These are phyloP conservation scores for Epirrhoe tristata DNA, from an alignment of 2,888 invertebrate species.

Conservation along the genomic window DNA sequence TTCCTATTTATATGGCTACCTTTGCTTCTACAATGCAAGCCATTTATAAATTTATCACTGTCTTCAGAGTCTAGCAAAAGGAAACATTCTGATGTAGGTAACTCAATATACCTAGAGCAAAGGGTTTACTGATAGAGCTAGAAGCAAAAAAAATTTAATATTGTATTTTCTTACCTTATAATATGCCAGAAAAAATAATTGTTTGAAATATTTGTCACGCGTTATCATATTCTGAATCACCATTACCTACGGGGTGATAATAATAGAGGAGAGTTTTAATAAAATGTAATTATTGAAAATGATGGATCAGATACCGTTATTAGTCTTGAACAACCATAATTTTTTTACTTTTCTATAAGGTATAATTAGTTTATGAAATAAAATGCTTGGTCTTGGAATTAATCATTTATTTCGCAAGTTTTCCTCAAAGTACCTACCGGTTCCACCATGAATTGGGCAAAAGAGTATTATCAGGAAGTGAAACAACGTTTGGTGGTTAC, in stretches of 20 bases:
- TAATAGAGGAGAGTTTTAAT: slow-evolving; percentile 34
- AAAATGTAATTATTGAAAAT: slow-evolving; percentile 29
- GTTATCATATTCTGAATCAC: slow-evolving; percentile 5
- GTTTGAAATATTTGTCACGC: neutral
- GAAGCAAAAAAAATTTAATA: neutral
- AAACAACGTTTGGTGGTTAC: slow-evolving; percentile 51
- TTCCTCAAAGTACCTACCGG: slow-evolving; percentile 1
- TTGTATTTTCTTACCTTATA: neutral
- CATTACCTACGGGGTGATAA: slow-evolving; percentile 26
- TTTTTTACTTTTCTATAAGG: slow-evolving; percentile 3
- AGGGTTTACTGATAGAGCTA: neutral
- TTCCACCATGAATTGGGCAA: slow-evolving; percentile 41
- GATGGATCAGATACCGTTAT: slow-evolving; percentile 22
- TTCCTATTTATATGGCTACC: slow-evolving; percentile 56
- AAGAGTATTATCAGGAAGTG: slow-evolving; percentile 31
- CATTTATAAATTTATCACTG: slow-evolving; percentile 57
- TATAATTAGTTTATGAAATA: slow-evolving; percentile 17
- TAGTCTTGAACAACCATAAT: slow-evolving; percentile 20
- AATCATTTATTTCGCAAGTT: slow-evolving; percentile 10
- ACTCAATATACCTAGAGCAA: neutral
- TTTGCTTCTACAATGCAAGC: slow-evolving; percentile 54
- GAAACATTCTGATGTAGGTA: neutral
- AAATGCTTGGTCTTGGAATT: slow-evolving; percentile 12
- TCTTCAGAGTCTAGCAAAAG: slow-evolving; percentile 48
- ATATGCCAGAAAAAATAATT: neutral